phyloP scores from a whole-genome alignment of 2,797 vertebrate genomes.

The Florisuga fusca region DNA sequence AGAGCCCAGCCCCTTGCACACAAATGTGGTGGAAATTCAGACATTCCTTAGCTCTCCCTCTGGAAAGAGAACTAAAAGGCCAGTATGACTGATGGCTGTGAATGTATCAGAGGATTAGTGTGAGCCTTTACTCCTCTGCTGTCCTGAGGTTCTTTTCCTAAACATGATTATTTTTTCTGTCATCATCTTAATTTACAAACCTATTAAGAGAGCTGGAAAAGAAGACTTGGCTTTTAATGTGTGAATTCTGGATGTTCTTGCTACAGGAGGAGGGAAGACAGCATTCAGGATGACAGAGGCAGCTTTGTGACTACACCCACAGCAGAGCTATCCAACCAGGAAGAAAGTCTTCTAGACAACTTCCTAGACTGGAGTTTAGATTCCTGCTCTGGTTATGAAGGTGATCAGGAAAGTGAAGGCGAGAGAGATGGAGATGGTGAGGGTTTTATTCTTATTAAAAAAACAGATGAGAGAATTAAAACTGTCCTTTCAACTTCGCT shows the following conservation, averaged over 20 bases:
- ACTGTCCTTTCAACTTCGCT: neutral
- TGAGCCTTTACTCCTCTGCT: neutral
- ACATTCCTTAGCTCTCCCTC: conserved; percentile 93
- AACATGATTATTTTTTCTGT: neutral
- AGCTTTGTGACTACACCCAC: conserved; percentile 94
- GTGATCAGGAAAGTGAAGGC: conserved; percentile 91
- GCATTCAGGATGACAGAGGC: conserved; percentile 86
- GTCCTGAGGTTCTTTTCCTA: neutral
- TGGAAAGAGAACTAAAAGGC: conserved; percentile 88
- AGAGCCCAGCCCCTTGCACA: conserved; percentile 77
- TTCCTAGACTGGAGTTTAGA: conserved; percentile 97
- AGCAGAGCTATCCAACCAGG: conserved; percentile 92
- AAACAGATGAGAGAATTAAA: neutral
- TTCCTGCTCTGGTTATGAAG: conserved; percentile 93
- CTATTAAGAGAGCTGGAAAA: neutral
- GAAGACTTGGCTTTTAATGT: neutral
- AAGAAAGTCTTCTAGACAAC: conserved; percentile 91
- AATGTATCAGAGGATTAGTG: neutral
- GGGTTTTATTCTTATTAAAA: conserved; percentile 17
- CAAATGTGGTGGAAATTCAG: conserved; percentile 83
- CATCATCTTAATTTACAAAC: neutral
- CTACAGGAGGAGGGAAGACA: conserved; percentile 88
- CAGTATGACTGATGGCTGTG: neutral
- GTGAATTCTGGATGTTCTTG: neutral
- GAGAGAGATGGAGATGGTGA: conserved; percentile 91